These are phyloP conservation scores for Helobdella robusta DNA, from an alignment of 2,888 invertebrate species.

Conservation along the genomic window DNA sequence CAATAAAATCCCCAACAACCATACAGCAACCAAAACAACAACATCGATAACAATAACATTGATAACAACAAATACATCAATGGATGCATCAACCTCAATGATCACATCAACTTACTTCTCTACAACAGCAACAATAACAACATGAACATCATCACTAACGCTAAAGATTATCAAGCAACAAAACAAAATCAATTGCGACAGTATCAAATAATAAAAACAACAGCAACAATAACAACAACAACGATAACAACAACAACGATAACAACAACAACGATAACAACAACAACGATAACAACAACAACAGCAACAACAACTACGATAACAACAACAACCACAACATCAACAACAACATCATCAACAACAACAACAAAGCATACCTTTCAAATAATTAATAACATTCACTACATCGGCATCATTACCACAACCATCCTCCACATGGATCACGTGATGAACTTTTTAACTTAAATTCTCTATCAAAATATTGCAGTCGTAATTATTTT, in stretches of 20 bases:
- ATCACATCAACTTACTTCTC: neutral
- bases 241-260: neutral
- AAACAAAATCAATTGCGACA: no score
- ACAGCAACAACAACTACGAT: conserved; percentile 6
- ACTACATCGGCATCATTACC: neutral
- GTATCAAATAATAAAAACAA: no score
- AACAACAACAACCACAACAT: neutral
- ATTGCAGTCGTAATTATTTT: no score
- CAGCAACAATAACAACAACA: neutral
- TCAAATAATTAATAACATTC: neutral
- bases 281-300: neutral
- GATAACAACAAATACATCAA: neutral
- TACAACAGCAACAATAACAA: neutral
- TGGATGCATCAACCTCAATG: neutral
- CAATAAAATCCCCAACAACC: no score
- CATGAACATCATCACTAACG: no score
- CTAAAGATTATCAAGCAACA: no score
- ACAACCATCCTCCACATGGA: neutral
- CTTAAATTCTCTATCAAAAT: no score
- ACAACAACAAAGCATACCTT: neutral
- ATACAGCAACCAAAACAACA: no score
- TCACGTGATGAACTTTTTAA: no score
- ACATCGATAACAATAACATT: conserved; percentile 8
- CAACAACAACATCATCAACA: neutral
- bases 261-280: neutral